Percentiles rank a stretch among this genome's conserved stretches.
Conservation (phyloP, 64 coral and sea anemone species). For the Actinia equina region DNA sequence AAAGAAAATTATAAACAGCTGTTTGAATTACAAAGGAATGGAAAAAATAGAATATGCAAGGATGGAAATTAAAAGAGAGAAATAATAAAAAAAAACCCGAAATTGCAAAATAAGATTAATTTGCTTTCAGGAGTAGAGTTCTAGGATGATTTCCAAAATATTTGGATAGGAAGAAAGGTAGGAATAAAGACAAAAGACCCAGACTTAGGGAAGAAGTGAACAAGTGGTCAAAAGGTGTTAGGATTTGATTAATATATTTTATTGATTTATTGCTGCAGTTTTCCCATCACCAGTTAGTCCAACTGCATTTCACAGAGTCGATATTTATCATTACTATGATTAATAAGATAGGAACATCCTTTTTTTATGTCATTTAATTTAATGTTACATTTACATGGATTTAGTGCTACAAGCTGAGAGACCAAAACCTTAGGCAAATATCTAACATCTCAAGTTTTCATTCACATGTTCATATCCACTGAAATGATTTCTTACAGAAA, state of each 20-base stretch:
- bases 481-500: conserved; percentile 12
- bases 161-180: background rate
- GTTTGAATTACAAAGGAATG: background rate
- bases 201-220: background rate
- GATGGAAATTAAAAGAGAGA: background rate
- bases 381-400: background rate
- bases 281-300: conserved; percentile 11
- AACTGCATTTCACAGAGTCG: conserved; percentile 7
- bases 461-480: background rate
- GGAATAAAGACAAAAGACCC: background rate
- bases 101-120: background rate
- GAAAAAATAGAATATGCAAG: background rate
- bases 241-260: background rate
- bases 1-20: background rate
- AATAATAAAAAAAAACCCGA: background rate
- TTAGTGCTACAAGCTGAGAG: background rate
- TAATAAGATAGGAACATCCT: background rate
- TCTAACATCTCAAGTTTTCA: background rate
- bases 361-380: background rate
- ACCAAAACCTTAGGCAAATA: background rate
- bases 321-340: background rate
- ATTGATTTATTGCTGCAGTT: background rate
- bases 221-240: background rate
- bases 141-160: background rate
- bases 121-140: background rate